Base-by-base conservation (phyloP, 2,888 invertebrate genomes). In the Cheilosia soror region DNA sequence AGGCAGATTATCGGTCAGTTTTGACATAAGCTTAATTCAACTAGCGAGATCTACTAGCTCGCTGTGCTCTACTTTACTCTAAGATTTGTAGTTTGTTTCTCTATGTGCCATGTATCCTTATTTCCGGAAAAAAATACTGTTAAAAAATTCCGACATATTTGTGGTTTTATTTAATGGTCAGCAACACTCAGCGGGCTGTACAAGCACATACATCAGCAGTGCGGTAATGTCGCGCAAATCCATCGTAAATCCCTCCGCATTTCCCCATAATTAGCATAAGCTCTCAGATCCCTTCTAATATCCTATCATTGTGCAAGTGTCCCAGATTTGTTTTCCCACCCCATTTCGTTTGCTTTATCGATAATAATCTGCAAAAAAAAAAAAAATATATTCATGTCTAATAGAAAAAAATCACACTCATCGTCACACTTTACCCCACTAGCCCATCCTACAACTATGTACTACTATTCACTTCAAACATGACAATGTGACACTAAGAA, bases 401-500 rank as follows among this genome's bases (percentile, higher is more conserved):
- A 71, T 80, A 75, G 55, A 71, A 53, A 58, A 69, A 33, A 68
- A 20, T 7, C 25, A 51, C 58, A 33, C n/a, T 20, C 20, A 20
- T 20, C 4, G n/a, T 25, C 42, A 15, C 42, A 40, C 9, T 5
- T 20, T 29, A 27, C 31, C 44, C 25, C 44, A 31, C 44, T 55
- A 55, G 37, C 37, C 57, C 58, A 33, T 11, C 20, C 11, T n/a
- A 57, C 40, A 2, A 27, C 49, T 11, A 42, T 27, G 20, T 40
- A 37, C 29, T 20, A 62, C 66, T 20, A 33, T 27, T 11, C 27
- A 71, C 77, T 71, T 71, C 66, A 44, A 85, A 76, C 85, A 85
- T 77, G 85, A 85, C 81, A 85, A 49, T 57, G 57, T 77, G 85
- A 76, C 85, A 85, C 76, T 66, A 7, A 71, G 71, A 66, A 85